Percentiles rank a stretch among this genome's conserved stretches.
phyloP scores from a whole-genome alignment of 2,888 invertebrate genomes.

The Strigamia maritima region DNA sequence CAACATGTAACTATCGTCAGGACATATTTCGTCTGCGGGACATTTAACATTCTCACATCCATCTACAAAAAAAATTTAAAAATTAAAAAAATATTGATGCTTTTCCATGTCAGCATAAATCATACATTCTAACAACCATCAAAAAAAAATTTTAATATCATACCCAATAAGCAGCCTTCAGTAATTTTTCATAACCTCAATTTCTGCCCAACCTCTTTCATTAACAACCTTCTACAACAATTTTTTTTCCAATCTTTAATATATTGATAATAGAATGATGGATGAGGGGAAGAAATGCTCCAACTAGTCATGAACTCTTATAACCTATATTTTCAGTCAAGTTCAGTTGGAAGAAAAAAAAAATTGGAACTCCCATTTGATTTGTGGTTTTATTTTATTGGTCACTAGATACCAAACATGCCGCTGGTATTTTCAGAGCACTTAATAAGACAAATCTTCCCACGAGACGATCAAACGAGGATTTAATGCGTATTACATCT shows the following conservation, averaged over 20 bases:
- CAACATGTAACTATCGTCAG: not conserved
- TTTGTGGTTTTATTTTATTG: conserved; percentile 28
- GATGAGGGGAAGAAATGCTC: conserved; percentile 6
- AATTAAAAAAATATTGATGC: not conserved
- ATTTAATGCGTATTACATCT: not conserved
- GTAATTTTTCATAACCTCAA: conserved; percentile 24
- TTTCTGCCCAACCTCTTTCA: conserved; percentile 9
- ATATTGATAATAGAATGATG: conserved; percentile 18
- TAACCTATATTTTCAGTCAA: conserved; percentile 16
- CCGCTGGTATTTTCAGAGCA: conserved; percentile 5
- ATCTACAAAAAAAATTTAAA: not conserved
- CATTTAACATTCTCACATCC: conserved; percentile 17
- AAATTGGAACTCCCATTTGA: not conserved
- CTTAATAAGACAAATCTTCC: conserved; percentile 18
- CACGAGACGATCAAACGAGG: conserved; percentile 2
- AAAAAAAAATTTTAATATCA: not conserved
- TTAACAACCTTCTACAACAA: conserved; percentile 9
- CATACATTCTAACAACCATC: not conserved
- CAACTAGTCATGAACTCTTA: conserved; percentile 10
- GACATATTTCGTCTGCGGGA: not conserved
- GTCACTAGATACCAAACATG: conserved; percentile 16
- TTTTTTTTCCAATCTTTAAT: not conserved
- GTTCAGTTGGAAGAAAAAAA: not conserved
- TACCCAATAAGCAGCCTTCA: conserved; percentile 3
- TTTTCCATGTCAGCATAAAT: not conserved